These are phyloP conservation scores for Anisognathus igniventris DNA, from an alignment of 2,797 vertebrate species.

Conservation along the genomic window DNA sequence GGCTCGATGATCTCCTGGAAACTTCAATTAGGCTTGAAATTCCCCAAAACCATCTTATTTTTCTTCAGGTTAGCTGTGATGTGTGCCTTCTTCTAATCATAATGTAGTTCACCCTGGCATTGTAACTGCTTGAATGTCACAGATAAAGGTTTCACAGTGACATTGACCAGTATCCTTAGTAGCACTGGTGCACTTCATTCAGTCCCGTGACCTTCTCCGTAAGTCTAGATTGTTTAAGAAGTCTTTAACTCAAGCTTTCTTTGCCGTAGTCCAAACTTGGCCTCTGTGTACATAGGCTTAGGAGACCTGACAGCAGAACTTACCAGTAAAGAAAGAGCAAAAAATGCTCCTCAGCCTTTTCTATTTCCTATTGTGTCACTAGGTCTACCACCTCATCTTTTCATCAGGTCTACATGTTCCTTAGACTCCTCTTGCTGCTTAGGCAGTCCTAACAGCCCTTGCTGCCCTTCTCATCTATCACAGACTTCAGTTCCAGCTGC, in stretches of 20 bases:
- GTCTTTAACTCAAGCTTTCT: background rate
- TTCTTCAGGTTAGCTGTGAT: background rate
- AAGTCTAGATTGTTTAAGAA: background rate
- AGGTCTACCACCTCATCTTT: background rate
- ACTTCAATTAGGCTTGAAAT: background rate
- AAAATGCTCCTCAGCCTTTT: background rate
- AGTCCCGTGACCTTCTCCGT: background rate
- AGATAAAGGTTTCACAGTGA: background rate
- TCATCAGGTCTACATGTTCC: background rate
- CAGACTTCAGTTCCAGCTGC: background rate
- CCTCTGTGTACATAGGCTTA: background rate
- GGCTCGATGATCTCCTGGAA: background rate
- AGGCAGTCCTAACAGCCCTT: background rate
- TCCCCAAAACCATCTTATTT: background rate
- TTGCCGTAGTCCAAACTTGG: background rate
- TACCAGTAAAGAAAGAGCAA: background rate
- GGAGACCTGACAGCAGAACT: background rate
- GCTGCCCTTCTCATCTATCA: background rate
- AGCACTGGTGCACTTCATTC: background rate
- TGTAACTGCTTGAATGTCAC: background rate
- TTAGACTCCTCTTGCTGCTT: background rate
- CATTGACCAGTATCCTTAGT: background rate
- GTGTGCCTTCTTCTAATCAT: background rate
- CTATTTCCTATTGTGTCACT: background rate
- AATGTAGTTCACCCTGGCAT: background rate